Base-by-base conservation (phyloP, 2,888 invertebrate species). In the Pachymerium ferrugineum region DNA sequence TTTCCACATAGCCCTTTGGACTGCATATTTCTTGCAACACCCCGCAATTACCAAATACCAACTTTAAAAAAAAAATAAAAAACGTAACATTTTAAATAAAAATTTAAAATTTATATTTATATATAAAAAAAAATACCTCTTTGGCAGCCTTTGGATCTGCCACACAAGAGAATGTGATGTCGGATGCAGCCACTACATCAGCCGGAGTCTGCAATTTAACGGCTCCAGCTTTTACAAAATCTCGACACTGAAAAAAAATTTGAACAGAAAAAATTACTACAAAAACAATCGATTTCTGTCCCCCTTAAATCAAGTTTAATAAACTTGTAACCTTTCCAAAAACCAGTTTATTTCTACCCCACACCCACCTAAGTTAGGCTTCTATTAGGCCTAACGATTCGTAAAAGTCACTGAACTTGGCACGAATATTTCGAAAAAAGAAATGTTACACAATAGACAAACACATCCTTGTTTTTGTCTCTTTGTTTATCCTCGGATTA, bases 1-100 rank as follows among this genome's bases (percentile, higher is more conserved):
- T 94, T 85, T 97, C 97, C 10, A 97, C 94, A 83, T 94, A 97
- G 72, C 94, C 94, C 83, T 97, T 97, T 28, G 86, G 87, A 14
- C 86, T 83, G 19, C 86, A 82, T 77, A 91, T 90, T 80, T 92
- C 91, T 80, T 90, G 89, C 73, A 96, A 85, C 1, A 97, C 94
- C 2, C 97, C 97, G 80, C 94, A 94, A 83, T 96, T 96, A 35
- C 96, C 96, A 85, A 95, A 94, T 30, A 97, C 94, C 86, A 96
- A 90, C 95, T 96, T 83, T 1, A 85, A 83, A 75, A 76, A 16
- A 74, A 74, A 74, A 22, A 25, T 16, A 72, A 70, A 30, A 74
- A 54, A 69, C 72, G 22, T 22, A 71, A 68, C 33, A 62, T 71
- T 71, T 76, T 54, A 70, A 31, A 47, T 19, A 8, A 22, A 69